Evolutionary conservation across 2,888 invertebrate genomes (phyloP), one percentile per base, ranked within the genome.

Genomic region (Limnephilus rhombicus): DNA sequence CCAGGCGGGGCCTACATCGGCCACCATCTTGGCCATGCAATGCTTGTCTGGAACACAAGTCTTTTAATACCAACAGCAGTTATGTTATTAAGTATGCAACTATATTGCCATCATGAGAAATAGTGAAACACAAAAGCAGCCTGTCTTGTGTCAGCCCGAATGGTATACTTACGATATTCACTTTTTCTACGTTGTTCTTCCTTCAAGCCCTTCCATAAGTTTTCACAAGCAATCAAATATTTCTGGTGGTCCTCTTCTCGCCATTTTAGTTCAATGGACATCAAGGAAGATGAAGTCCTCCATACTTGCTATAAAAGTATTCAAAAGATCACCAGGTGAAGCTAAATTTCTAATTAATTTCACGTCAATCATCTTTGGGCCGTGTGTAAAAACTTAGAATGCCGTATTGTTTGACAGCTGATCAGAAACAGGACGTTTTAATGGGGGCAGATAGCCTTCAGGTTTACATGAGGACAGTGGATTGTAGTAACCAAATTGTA

Each of bases 1-100:
- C 96, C 96, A 96, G 15, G 93, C 94, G 0, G 96, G 96, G 2
- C 96, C 96, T 12, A 95, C 94, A 2, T 53, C 83, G 13, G 37
- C 89, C 34, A 86, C 81, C 49, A 92, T 37, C 37, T 18, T 13
- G n/a, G 85, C 85, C 9, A 85, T 53, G 29, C 2, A 18, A 31
- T 82, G 80, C 37, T 92, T 88, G 41, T 45, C 92, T 92, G 90
- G 24, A 92, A 92, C 53, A 68, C 5, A 7, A 24, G 3, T 18
- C 53, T 24, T 68, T 68, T 68, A 49, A 49, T 49, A 49, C 13
- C 15, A 49, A 49, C 15, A 49, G 7, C 13, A 13, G 13, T 45
- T 45, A 15, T 15, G 15, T 15, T 49, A 49, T 49, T 13, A 15
- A 49, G 15, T 15, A 49, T 15, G 0, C 49, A 15, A 49, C 49